These are phyloP conservation scores for Teleiodes luculella DNA, from an alignment of 2,888 invertebrate species.

Conservation along the genomic window DNA sequence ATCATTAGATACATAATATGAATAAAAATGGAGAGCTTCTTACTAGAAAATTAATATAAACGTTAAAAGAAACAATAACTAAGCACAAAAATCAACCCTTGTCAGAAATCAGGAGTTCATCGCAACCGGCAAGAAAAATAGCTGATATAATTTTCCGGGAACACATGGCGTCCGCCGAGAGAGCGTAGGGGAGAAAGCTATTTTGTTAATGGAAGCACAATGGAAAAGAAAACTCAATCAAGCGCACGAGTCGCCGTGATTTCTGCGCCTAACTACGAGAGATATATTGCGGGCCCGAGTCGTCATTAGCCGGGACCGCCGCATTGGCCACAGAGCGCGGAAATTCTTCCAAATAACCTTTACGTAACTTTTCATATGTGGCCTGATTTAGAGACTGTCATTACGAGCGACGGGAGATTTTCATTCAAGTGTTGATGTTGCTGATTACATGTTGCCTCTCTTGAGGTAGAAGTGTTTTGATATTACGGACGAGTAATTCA, in stretches of 20 bases:
- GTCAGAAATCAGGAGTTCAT: conserved; percentile 24
- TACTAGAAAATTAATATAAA: no score
- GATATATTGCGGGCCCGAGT: conserved; percentile 66
- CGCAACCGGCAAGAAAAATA: conserved; percentile 50
- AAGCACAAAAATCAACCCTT: conserved; percentile 22
- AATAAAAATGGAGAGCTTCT: not conserved
- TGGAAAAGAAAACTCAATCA: conserved; percentile 76
- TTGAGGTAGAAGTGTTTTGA: not conserved
- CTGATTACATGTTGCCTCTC: conserved; percentile 17
- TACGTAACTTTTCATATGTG: conserved; percentile 59
- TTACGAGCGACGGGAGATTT: conserved; percentile 37
- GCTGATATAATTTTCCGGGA: conserved; percentile 65
- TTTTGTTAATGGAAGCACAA: conserved; percentile 73
- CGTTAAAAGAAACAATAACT: conserved; percentile 10
- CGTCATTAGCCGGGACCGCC: conserved; percentile 65
- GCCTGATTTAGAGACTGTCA: conserved; percentile 52
- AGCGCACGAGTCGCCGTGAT: conserved; percentile 71
- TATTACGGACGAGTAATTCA: no score
- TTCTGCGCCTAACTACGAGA: conserved; percentile 72
- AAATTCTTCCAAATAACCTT: conserved; percentile 59
- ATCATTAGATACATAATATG: not conserved
- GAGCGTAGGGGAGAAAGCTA: conserved; percentile 62
- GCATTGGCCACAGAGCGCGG: conserved; percentile 48
- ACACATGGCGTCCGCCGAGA: conserved; percentile 60
- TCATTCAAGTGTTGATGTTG: conserved; percentile 24